These are phyloP conservation scores for Epizoanthus ramosus DNA, from an alignment of 92 coral and sea anemone species.

Conservation along the genomic window DNA sequence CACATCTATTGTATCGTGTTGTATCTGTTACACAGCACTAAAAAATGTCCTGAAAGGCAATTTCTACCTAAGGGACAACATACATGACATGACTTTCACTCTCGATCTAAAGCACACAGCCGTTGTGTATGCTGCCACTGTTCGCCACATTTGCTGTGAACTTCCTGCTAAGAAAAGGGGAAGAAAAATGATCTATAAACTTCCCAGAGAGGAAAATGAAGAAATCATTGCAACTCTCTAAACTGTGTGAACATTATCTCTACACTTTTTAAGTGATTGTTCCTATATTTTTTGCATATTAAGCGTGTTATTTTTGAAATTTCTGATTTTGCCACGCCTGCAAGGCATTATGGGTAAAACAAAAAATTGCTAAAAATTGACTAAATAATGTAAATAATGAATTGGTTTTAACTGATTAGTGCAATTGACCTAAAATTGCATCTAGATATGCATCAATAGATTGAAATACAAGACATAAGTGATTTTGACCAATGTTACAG, in stretches of 20 bases:
- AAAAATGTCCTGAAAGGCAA: slow-evolving; percentile 59
- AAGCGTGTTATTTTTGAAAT: not conserved
- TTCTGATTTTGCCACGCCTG: no score
- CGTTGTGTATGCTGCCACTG: slow-evolving; percentile 63
- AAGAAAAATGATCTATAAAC: slow-evolving; percentile 46
- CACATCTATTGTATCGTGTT: no score
- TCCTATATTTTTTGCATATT: not conserved
- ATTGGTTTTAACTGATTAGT: not conserved
- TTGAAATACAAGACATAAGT: slow-evolving; percentile 3
- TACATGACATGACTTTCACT: slow-evolving; percentile 67
- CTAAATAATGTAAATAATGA: slow-evolving; percentile 13
- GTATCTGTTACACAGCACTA: no score
- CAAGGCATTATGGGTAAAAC: not conserved
- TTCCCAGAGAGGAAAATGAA: slow-evolving; percentile 47
- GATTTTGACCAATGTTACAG: slow-evolving; percentile 9
- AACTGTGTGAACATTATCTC: slow-evolving; percentile 24
- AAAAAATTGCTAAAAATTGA: not conserved
- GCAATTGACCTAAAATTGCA: not conserved
- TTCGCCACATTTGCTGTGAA: slow-evolving; percentile 50
- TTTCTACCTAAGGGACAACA: slow-evolving; percentile 60
- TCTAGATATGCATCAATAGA: not conserved
- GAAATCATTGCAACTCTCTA: slow-evolving; percentile 55
- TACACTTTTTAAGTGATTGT: not conserved
- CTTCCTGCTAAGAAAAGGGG: slow-evolving; percentile 36
- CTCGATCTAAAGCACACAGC: slow-evolving; percentile 44